phyloP scores from a whole-genome alignment of 2,113 vertebrate species.

The Phoenicopterus ruber region DNA sequence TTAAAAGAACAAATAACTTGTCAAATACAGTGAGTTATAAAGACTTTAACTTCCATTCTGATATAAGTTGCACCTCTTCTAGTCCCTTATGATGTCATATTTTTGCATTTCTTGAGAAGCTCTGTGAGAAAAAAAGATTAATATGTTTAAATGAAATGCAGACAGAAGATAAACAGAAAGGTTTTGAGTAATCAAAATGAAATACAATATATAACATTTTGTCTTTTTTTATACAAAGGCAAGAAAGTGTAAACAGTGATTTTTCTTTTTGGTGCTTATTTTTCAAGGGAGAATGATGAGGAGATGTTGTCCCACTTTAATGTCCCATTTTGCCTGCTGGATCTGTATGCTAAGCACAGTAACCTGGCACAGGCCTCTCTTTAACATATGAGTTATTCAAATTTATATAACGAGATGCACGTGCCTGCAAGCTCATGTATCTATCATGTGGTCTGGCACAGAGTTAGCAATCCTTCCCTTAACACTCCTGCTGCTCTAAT shows the following conservation, averaged over 20 bases:
- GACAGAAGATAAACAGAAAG: background rate
- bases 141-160: background rate
- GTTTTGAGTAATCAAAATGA: background rate
- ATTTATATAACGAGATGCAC: background rate
- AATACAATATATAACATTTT: background rate
- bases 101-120: background rate
- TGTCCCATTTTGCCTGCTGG: background rate
- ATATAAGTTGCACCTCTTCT: background rate
- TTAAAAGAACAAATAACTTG: background rate
- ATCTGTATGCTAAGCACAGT: background rate
- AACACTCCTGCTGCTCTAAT: background rate
- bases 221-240: background rate
- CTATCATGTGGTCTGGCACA: background rate
- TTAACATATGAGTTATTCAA: background rate
- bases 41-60: background rate
- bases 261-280: background rate
- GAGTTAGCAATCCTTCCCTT: background rate
- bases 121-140: background rate
- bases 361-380: background rate
- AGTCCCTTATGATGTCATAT: background rate
- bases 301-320: background rate
- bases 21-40: background rate
- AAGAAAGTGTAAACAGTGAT: background rate
- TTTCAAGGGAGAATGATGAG: slow-evolving; percentile 35
- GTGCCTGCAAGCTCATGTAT: background rate